phyloP scores from a whole-genome alignment of 92 coral and sea anemone genomes.

The Umimayanthus kanabou region DNA sequence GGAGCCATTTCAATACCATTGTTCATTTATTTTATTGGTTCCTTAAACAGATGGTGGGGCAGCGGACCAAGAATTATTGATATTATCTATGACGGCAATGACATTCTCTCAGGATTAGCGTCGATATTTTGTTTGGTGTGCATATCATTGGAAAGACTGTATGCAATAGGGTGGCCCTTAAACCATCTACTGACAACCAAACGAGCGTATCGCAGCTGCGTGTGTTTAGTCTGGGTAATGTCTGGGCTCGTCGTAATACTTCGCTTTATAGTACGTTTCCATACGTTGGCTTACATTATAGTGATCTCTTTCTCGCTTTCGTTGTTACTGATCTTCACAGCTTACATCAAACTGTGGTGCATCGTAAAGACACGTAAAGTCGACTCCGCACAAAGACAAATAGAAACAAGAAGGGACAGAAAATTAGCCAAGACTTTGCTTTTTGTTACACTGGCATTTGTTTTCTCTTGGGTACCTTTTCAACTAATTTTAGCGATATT shows the following conservation, averaged over 20 bases:
- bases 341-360: constrained; percentile 1
- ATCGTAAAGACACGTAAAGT: background rate
- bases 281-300: background rate
- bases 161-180: constrained; percentile 1
- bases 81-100: background rate
- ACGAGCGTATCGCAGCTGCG: background rate
- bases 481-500: background rate
- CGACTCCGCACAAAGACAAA: background rate
- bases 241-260: constrained; percentile 13
- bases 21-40: background rate
- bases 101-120: constrained; percentile 12
- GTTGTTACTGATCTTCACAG: background rate
- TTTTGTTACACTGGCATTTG: background rate
- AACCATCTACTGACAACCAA: background rate
- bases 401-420: background rate
- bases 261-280: background rate
- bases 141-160: constrained; percentile 10
- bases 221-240: background rate
- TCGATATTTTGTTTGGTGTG: constrained; percentile 14
- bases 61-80: background rate
- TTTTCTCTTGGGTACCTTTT: constrained; percentile 3
- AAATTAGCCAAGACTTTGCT: constrained; percentile 7
- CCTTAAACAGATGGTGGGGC: background rate
- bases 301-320: background rate
- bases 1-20: constrained; percentile 18